Conservation (phyloP, 2,797 vertebrate species). For the Perodicticus potto region DNA sequence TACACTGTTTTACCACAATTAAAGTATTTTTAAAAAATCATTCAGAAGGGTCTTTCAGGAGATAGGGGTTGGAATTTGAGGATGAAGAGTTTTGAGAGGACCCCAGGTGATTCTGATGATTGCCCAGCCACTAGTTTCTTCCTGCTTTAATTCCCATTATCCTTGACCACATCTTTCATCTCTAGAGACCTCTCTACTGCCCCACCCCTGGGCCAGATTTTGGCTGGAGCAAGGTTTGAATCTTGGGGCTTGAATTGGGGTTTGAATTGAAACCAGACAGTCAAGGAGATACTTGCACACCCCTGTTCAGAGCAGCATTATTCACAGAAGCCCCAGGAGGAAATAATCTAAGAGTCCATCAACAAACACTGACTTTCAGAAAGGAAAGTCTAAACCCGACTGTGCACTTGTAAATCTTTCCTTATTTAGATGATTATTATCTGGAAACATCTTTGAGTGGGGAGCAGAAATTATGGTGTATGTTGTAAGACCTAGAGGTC, state of each 20-base stretch:
- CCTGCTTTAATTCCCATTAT: not conserved
- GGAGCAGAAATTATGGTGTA: not conserved
- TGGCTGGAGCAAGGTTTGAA: not conserved
- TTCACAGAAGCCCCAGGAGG: too few relatives aligned
- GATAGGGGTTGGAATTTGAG: not conserved
- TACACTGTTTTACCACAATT: not conserved
- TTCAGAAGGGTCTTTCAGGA: not conserved
- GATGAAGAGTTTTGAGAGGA: not conserved
- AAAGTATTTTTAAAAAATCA: not conserved
- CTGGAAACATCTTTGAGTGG: not conserved
- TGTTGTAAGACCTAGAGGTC: not conserved
- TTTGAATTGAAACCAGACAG: too few relatives aligned
- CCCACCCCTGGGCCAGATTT: not conserved
- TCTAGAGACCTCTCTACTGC: not conserved
- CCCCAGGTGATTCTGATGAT: not conserved
- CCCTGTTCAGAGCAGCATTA: too few relatives aligned
- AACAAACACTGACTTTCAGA: not conserved
- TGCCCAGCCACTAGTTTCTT: not conserved
- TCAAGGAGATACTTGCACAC: too few relatives aligned
- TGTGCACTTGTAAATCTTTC: not conserved
- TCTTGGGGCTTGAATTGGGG: too few relatives aligned
- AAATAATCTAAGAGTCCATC: too few relatives aligned
- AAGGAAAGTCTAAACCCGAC: not conserved
- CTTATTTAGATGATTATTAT: not conserved
- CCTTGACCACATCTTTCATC: not conserved